Base-by-base conservation (phyloP, 2,888 invertebrate genomes). In the Autographa pulchrina region DNA sequence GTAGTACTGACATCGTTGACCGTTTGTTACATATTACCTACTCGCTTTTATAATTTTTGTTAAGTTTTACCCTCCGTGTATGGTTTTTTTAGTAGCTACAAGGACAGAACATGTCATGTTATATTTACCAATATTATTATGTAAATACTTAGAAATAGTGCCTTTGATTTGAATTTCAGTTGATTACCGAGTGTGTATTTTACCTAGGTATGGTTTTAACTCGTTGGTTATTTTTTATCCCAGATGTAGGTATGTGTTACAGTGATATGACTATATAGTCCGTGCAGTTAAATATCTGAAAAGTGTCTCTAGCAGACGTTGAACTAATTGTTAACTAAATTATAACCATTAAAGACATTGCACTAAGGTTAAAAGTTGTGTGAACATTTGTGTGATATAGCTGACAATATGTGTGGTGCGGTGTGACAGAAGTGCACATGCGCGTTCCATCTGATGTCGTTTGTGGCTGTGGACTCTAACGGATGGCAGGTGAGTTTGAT, bases 401-500 rank as follows among this genome's bases (percentile, higher is more conserved):
- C 20, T 54, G 38, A 60, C 8, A 35, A 25, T 54, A 38, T 43
- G 18, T 48, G 20, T 56, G 79, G 58, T 65, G 31, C 62, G 25
- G 60, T 14, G 18, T 9, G n/a, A 18, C n/a, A 32, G n/a, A 6
- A 13, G 13, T 31, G 52, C 52, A 41, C 38, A 81, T 81, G 78
- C 43, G 62, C 52, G 63, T 2, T n/a, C 20, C 9, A 9, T 58
- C 68, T 73, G 66, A 83, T 82, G 78, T 65, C 74, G 13, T 81
- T 59, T 25, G 54, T 94, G 80, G 92, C 93, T 65, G 86, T 94
- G 86, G 94, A 95, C 85, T 89, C 91, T 81, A 94, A 94, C 77
- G 92, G 92, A 74, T 95, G 95, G 95, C 95, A 95, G 95, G 94
- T 94, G 81, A 81, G 80, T 68, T 48, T 11, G 7, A 38, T 4